Conservation (phyloP, 2,888 invertebrate genomes). For the Drosophila pseudotalamancana region DNA sequence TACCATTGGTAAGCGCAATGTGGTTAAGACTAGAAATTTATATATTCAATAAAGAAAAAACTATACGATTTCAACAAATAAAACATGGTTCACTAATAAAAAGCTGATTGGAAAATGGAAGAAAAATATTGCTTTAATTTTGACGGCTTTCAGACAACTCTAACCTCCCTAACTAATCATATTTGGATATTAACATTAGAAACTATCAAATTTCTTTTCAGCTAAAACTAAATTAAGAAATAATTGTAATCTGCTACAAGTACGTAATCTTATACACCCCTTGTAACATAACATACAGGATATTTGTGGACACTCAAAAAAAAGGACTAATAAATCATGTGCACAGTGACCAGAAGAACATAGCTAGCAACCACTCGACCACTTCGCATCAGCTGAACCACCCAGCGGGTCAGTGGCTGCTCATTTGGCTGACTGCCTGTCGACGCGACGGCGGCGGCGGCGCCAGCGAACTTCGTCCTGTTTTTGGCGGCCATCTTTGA, state of each 20-base stretch:
- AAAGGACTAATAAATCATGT: slow-evolving; percentile 66
- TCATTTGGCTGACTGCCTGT: slow-evolving; percentile 42
- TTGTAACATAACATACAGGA: neutral
- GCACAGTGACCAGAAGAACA: slow-evolving; percentile 41
- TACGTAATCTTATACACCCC: neutral
- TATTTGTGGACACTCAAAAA: slow-evolving; percentile 18
- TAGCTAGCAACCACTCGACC: slow-evolving; percentile 14
- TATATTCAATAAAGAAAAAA: too few species aligned
- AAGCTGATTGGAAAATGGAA: neutral
- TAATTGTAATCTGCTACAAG: too few species aligned
- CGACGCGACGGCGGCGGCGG: slow-evolving; percentile 30
- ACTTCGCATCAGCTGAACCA: slow-evolving; percentile 10
- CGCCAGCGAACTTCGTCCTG: slow-evolving; percentile 54
- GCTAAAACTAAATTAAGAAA: too few species aligned
- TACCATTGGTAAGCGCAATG: too few species aligned
- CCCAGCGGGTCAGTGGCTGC: slow-evolving; percentile 25
- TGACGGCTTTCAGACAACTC: too few species aligned
- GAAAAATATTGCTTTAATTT: neutral
- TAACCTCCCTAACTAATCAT: too few species aligned
- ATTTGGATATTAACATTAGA: too few species aligned
- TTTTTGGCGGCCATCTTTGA: slow-evolving; percentile 47
- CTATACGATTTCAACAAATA: too few species aligned
- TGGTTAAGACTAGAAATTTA: too few species aligned
- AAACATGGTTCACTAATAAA: too few species aligned
- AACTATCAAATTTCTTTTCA: too few species aligned